phyloP scores from a whole-genome alignment of 1,140 invertebrate species.

The Riptortus pedestris region DNA sequence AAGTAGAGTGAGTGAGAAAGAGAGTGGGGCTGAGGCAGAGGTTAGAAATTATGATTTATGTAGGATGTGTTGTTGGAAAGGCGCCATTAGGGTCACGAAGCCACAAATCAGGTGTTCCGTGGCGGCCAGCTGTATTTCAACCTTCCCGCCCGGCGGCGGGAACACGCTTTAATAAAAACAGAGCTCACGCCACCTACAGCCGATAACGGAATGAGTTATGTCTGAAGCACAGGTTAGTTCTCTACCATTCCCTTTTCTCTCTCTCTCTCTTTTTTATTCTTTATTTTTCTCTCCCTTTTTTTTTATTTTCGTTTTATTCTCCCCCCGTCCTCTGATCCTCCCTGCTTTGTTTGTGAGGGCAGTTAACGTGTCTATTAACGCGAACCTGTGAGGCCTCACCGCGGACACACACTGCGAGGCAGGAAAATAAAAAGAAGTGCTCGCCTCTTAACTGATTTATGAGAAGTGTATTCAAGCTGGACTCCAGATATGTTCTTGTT shows the following conservation, averaged over 20 bases:
- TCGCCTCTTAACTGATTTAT: background rate
- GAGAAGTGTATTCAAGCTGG: background rate
- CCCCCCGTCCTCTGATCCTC: background rate
- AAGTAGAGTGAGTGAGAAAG: too few species aligned
- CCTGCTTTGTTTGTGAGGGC: background rate
- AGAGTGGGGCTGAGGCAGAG: background rate
- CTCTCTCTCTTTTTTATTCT: background rate
- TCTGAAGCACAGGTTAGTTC: background rate
- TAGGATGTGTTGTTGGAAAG: background rate
- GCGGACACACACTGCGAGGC: background rate
- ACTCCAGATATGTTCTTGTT: background rate
- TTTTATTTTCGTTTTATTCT: background rate
- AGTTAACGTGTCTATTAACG: background rate
- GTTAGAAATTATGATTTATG: slow-evolving; percentile 24
- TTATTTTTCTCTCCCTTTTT: background rate
- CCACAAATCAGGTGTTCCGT: background rate
- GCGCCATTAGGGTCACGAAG: background rate
- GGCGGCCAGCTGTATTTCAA: background rate
- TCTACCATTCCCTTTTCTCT: background rate
- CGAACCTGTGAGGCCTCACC: background rate
- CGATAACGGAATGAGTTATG: background rate
- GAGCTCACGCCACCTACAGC: background rate
- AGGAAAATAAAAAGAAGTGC: background rate
- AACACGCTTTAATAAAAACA: background rate
- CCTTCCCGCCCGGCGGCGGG: background rate